phyloP scores from a whole-genome alignment of 2,888 invertebrate genomes.

The Nemotelus pantherinus region DNA sequence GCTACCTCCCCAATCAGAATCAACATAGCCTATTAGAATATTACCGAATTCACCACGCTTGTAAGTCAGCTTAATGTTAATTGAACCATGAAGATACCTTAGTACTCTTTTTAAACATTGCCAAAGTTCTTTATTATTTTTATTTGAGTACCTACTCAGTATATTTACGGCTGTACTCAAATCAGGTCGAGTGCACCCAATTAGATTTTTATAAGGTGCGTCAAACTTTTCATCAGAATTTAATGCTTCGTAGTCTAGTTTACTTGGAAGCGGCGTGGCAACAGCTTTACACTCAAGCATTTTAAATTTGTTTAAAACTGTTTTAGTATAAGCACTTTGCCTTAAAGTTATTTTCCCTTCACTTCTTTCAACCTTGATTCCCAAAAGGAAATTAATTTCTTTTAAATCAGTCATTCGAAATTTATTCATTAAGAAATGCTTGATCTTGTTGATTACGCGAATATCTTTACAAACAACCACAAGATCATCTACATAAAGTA shows the following conservation, averaged over 20 bases:
- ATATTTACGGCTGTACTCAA: slow-evolving; percentile 45
- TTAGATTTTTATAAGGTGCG: slow-evolving; percentile 52
- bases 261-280: slow-evolving; percentile 52
- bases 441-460: no score
- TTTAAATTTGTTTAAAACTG: slow-evolving; percentile 54
- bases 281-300: slow-evolving; percentile 53
- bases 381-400: slow-evolving; percentile 52
- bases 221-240: slow-evolving; percentile 53
- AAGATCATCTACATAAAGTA: no score
- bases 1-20: slow-evolving; percentile 44
- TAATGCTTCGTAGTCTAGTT: slow-evolving; percentile 53
- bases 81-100: no score
- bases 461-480: no score
- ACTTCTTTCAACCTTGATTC: slow-evolving; percentile 50
- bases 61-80: no score
- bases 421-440: slow-evolving; percentile 50
- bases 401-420: slow-evolving; percentile 53
- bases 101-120: no score
- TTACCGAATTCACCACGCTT: slow-evolving; percentile 42
- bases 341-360: slow-evolving; percentile 45
- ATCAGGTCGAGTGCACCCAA: slow-evolving; percentile 51
- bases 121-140: slow-evolving; percentile 54
- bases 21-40: slow-evolving; percentile 47
- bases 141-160: slow-evolving; percentile 51
- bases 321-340: slow-evolving; percentile 51